Base-by-base conservation (phyloP, 2,888 invertebrate species). In the Chorisops tibialis region DNA sequence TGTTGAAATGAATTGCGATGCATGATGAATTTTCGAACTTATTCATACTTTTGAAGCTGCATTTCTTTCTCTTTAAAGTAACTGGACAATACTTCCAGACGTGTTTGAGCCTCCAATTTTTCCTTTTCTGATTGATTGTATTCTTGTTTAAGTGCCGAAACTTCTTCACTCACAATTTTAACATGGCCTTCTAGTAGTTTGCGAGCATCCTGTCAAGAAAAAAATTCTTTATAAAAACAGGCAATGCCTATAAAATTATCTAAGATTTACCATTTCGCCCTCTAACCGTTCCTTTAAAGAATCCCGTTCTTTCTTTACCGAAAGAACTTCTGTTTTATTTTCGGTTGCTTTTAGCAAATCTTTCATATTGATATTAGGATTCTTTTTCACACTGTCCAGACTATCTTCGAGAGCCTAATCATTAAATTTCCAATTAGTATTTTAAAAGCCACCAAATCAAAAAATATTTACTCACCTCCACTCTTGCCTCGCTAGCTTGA, bases 21-120 rank as follows among this genome's bases (percentile, higher is more conserved):
- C n/a, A n/a, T 38, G 16, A 62, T n/a, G 1, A 47, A 48, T 41
- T 47, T 22, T 7, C 19, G 6, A 48, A 45, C 12, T 47, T 35
- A 49, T 41, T 81, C 81, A 80, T 82, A 93, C 90, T 92, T 93
- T 79, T 93, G 86, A 50, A 94, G 80, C 76, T 93, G 89, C 12
- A 87, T 83, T 77, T 95, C 95, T 70, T 91, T 88, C 67, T 95
- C 93, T 72, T 93, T 91, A 79, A 95, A 95, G 76, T 94, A 95
- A 72, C 87, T 88, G 0, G 91, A 88, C 41, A 96, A 80, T 1
- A 95, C 93, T 72, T 91, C 91, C 2, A 95, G 81, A 69, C 91
- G 85, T 0, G 92, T 93, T 69, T 87, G 83, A 0, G 92, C 88
- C 74, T 94, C 93, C 0, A 85, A 71, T 70, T 86, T 87, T 62